Evolutionary conservation across 2,797 vertebrate species (phyloP).

Genomic region (Lerista edwardsae): DNA sequence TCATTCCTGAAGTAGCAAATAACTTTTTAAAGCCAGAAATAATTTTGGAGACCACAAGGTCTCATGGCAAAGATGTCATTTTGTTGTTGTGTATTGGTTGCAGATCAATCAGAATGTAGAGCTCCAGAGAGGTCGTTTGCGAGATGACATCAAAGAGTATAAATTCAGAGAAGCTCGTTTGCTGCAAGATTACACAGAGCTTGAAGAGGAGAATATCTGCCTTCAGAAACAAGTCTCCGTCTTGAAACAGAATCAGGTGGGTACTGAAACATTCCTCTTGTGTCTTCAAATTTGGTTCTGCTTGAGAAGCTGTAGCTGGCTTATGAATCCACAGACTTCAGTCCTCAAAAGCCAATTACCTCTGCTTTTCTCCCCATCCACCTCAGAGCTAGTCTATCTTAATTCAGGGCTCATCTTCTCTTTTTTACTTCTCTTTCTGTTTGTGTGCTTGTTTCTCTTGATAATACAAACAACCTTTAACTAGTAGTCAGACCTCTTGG

Average conservation of each 20-base stretch:
- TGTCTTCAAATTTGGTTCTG: neutral
- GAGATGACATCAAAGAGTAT: slow-evolving; percentile 97
- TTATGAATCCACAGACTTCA: neutral
- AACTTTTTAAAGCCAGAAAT: neutral
- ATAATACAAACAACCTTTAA: neutral
- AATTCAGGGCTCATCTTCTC: neutral
- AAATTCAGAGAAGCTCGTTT: slow-evolving; percentile 94
- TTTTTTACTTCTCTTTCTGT: neutral
- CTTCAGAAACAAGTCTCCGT: slow-evolving; percentile 96
- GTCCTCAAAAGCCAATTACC: neutral
- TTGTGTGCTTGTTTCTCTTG: neutral
- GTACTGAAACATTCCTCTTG: slow-evolving; percentile 24
- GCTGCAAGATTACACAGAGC: slow-evolving; percentile 96
- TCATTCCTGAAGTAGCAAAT: neutral
- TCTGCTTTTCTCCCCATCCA: neutral
- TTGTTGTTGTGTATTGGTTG: slow-evolving; percentile 11
- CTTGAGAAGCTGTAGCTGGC: neutral
- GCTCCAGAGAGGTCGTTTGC: slow-evolving; percentile 89
- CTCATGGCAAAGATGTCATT: neutral
- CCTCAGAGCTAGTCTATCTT: neutral
- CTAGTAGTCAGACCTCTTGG: neutral
- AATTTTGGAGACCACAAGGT: neutral
- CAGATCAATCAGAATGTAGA: slow-evolving; percentile 93
- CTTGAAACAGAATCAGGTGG: slow-evolving; percentile 93
- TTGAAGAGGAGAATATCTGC: slow-evolving; percentile 98